Percentiles rank a stretch among this genome's conserved stretches.
Conservation (phyloP, 2,888 invertebrate species). For the Myopa testacea region DNA sequence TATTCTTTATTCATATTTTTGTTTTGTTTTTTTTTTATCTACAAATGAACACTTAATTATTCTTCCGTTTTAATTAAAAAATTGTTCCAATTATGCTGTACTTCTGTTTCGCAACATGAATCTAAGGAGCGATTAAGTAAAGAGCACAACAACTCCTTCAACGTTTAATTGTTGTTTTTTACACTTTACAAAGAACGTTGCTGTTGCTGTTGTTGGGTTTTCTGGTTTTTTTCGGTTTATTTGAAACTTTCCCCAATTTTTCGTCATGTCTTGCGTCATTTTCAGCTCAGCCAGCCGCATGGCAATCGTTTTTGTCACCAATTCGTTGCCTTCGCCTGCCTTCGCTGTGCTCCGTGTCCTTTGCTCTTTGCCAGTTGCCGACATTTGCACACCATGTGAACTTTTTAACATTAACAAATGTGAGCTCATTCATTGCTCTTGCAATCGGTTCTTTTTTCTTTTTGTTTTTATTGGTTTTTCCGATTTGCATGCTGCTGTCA, state of each 20-base stretch:
- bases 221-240: too few relatives aligned
- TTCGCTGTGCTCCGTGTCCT: not conserved
- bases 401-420: slow-evolving; percentile 41
- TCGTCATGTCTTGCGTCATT: not conserved
- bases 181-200: not conserved
- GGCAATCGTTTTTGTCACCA: slow-evolving; percentile 2
- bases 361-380: slow-evolving; percentile 18
- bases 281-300: not conserved
- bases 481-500: slow-evolving; percentile 40
- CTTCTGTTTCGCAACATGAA: not conserved
- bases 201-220: not conserved
- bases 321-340: too few relatives aligned
- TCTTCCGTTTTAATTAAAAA: not conserved
- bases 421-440: slow-evolving; percentile 39
- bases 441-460: slow-evolving; percentile 25
- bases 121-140: not conserved
- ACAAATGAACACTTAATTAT: slow-evolving; percentile 43
- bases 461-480: not conserved
- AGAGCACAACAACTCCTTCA: not conserved
- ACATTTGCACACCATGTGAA: slow-evolving; percentile 14
- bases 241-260: not conserved
- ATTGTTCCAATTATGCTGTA: not conserved
- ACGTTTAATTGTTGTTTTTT: not conserved
- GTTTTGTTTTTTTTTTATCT: not conserved
- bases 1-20: too few relatives aligned